These are phyloP conservation scores for Drosophila phalerata DNA, from an alignment of 2,888 invertebrate species.

Conservation along the genomic window DNA sequence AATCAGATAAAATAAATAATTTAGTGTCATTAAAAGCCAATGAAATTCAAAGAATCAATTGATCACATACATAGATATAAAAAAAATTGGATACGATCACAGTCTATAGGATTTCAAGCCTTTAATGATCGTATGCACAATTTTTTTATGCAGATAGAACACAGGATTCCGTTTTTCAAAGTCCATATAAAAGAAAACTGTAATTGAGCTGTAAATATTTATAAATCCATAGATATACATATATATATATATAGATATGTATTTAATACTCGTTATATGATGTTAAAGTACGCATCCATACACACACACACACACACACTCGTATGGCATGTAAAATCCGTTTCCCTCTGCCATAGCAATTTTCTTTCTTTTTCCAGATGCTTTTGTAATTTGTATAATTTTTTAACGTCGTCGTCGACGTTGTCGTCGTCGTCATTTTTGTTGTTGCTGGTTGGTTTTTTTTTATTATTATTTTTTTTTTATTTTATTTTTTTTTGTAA, in stretches of 20 bases:
- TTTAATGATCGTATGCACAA: neutral
- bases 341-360: conserved; percentile 62
- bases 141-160: neutral
- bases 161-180: neutral
- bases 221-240: conserved; percentile 4
- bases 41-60: too few species aligned
- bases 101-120: neutral
- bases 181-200: neutral
- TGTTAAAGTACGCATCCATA: conserved; percentile 34
- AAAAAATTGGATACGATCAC: too few species aligned
- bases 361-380: conserved; percentile 67
- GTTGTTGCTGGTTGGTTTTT: conserved; percentile 40
- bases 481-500: conserved; percentile 48
- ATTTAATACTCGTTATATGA: conserved; percentile 23
- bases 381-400: conserved; percentile 79
- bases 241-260: conserved; percentile 6
- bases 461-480: conserved; percentile 36
- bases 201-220: neutral
- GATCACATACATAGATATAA: too few species aligned
- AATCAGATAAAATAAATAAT: too few species aligned
- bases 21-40: too few species aligned
- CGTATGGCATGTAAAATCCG: conserved; percentile 58
- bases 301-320: conserved; percentile 10
- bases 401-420: conserved; percentile 72
- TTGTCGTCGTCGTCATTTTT: conserved; percentile 26